These are phyloP conservation scores for Ferdinandea cuprea DNA, from an alignment of 2,888 invertebrate species.

Conservation along the genomic window DNA sequence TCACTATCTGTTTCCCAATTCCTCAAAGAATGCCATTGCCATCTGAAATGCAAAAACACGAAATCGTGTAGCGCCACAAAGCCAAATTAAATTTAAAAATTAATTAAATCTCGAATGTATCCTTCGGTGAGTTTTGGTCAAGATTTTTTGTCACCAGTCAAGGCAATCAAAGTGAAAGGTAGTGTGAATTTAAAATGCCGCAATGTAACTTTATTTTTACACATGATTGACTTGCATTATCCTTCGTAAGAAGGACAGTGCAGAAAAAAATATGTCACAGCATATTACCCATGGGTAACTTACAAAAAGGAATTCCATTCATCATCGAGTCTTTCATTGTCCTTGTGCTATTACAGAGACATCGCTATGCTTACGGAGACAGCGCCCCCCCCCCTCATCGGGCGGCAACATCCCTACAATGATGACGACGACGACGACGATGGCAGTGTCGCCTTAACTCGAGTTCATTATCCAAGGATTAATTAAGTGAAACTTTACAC, in stretches of 20 bases:
- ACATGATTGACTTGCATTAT: slow-evolving; percentile 23
- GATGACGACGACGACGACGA: too few relatives aligned
- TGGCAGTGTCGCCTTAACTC: slow-evolving; percentile 14
- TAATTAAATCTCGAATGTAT: not conserved
- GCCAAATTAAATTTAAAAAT: slow-evolving; percentile 12
- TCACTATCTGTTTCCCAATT: too few relatives aligned
- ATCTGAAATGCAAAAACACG: not conserved
- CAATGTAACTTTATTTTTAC: too few relatives aligned
- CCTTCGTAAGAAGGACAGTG: slow-evolving; percentile 3
- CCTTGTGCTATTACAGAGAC: slow-evolving; percentile 1
- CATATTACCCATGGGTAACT: slow-evolving; percentile 11
- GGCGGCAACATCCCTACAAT: not conserved
- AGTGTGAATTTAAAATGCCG: too few relatives aligned
- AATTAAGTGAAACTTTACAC: slow-evolving; percentile 70
- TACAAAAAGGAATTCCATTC: slow-evolving; percentile 42
- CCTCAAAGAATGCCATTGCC: not conserved
- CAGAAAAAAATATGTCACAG: slow-evolving; percentile 22
- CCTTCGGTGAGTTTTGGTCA: not conserved
- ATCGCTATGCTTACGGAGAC: not conserved
- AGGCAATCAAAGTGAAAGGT: not conserved
- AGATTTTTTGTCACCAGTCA: not conserved
- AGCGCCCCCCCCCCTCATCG: not conserved
- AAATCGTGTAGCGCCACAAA: not conserved
- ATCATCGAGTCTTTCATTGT: slow-evolving; percentile 36
- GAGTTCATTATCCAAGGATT: slow-evolving; percentile 59